A percentile compares a stretch with the other conserved stretches of the same genome.
These are phyloP conservation scores for Trichomalopsis sarcophagae DNA, from an alignment of 1,140 invertebrate genomes.

Conservation along the genomic window DNA sequence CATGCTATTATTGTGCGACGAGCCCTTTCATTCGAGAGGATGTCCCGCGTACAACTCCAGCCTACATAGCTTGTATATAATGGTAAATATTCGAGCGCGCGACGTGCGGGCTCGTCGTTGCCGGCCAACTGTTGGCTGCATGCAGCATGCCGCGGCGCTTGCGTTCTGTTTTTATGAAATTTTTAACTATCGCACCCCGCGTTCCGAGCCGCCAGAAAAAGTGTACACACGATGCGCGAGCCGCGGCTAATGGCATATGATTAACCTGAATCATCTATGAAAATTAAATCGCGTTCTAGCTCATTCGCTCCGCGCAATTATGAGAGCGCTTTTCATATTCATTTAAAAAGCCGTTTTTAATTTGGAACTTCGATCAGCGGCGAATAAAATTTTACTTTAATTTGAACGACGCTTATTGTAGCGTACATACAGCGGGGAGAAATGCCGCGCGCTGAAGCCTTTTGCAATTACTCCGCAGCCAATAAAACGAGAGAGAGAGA, in stretches of 20 bases:
- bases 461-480: background rate
- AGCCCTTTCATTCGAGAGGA: slow-evolving; percentile 11
- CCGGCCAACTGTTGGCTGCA: background rate
- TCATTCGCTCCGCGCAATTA: background rate
- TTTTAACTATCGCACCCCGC: background rate
- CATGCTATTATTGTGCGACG: background rate
- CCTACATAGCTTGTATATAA: background rate
- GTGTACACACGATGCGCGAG: background rate
- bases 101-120: background rate
- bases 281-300: background rate
- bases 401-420: no score
- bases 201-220: background rate
- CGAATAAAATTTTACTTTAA: no score
- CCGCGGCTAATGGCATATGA: background rate
- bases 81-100: background rate
- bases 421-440: no score
- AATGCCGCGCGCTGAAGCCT: background rate
- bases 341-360: no score
- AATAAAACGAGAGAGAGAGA: background rate
- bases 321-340: no score
- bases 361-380: no score
- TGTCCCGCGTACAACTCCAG: background rate
- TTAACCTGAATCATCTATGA: background rate
- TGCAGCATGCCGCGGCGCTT: background rate
- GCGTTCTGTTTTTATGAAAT: background rate